Percentiles rank a stretch among this genome's conserved stretches.
Conservation (phyloP, 2,113 vertebrate species). For the Sinocyclocheilus grahami region DNA sequence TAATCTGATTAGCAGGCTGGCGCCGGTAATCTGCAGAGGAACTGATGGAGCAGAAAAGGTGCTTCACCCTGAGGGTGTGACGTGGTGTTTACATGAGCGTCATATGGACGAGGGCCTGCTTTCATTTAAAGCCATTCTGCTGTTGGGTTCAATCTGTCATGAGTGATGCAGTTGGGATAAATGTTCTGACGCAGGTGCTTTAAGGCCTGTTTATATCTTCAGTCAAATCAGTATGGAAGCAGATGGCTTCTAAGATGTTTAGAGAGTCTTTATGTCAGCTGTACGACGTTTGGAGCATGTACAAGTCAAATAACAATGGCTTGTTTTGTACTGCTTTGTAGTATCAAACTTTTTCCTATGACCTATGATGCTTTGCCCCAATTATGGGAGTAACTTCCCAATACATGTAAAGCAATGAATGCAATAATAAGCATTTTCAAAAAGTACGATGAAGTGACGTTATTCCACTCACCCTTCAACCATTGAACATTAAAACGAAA, state of each 20-base stretch:
- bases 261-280: not conserved
- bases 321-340: not conserved
- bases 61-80: slow-evolving; percentile 25
- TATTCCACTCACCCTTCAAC: too few species aligned
- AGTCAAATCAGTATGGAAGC: slow-evolving; percentile 6
- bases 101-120: slow-evolving; percentile 2
- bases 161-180: not conserved
- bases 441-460: too few species aligned
- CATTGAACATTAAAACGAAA: too few species aligned
- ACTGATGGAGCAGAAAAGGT: slow-evolving; percentile 38
- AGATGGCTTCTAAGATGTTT: not conserved
- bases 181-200: not conserved
- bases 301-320: not conserved
- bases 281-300: not conserved
- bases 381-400: too few species aligned
- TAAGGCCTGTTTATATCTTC: not conserved
- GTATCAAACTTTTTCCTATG: not conserved
- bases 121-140: slow-evolving; percentile 5
- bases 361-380: too few species aligned
- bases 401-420: too few species aligned
- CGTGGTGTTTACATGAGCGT: not conserved
- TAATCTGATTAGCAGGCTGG: slow-evolving; percentile 52
- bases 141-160: slow-evolving; percentile 19
- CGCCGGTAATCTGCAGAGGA: slow-evolving; percentile 40
- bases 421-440: too few species aligned